These are phyloP conservation scores for Pandemis cinnamomeana DNA, from an alignment of 2,888 invertebrate genomes.

Conservation along the genomic window DNA sequence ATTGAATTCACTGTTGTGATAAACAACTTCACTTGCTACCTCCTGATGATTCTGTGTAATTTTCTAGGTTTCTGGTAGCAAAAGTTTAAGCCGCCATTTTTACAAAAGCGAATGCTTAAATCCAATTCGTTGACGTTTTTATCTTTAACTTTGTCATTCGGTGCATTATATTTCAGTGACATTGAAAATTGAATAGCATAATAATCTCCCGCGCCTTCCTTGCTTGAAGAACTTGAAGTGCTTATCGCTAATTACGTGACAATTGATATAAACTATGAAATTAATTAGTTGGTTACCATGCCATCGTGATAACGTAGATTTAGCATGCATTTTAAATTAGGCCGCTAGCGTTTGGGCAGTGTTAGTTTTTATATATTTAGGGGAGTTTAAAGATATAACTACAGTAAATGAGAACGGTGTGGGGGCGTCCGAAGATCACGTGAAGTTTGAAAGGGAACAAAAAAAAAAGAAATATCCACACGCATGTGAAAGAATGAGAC, in stretches of 20 bases:
- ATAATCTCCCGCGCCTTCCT: slow-evolving; percentile 14
- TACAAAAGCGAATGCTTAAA: neutral
- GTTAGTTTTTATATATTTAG: slow-evolving; percentile 3
- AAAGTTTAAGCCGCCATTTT: neutral
- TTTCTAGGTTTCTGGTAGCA: neutral
- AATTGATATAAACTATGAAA: slow-evolving; percentile 10
- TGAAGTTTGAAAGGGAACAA: too few species aligned
- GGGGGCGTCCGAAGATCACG: too few species aligned
- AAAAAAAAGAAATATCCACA: too few species aligned
- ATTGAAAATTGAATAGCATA: slow-evolving; percentile 10
- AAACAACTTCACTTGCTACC: neutral
- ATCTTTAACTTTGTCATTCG: neutral
- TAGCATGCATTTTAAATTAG: slow-evolving; percentile 24
- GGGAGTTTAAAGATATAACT: neutral
- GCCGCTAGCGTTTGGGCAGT: slow-evolving; percentile 35
- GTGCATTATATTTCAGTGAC: neutral
- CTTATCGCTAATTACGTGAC: slow-evolving; percentile 1
- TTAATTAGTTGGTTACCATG: slow-evolving; percentile 21
- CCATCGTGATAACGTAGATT: slow-evolving; percentile 29
- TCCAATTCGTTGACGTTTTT: neutral
- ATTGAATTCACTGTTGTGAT: neutral
- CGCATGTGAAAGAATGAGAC: too few species aligned
- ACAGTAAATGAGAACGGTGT: neutral
- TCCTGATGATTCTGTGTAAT: neutral
- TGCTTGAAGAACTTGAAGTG: slow-evolving; percentile 13